phyloP scores from a whole-genome alignment of 2,888 invertebrate species.

The Eristalis arbustorum region DNA sequence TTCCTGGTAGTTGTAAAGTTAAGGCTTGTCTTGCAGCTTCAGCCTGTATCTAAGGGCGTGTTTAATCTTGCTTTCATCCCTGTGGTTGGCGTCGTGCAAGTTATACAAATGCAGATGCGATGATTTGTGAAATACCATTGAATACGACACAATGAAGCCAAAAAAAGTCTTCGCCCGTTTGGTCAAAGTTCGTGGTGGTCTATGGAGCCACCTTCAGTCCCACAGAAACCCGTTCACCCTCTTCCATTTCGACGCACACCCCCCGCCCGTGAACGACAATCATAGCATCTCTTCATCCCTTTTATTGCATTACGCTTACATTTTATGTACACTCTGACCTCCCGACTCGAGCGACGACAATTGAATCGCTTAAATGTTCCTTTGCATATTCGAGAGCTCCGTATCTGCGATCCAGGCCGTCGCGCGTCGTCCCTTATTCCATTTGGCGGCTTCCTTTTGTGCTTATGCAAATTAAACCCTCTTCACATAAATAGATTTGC shows the following conservation, averaged over 20 bases:
- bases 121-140: no score
- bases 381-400: conserved; percentile 3
- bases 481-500: conserved; percentile 61
- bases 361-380: conserved; percentile 25
- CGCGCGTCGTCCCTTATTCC: neutral
- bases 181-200: neutral
- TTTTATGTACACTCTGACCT: conserved; percentile 50
- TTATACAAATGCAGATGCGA: no score
- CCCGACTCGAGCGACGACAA: neutral
- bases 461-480: conserved; percentile 65
- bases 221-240: neutral
- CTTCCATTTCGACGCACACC: neutral
- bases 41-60: no score
- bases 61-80: no score
- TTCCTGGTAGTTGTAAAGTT: no score
- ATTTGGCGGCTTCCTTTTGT: conserved; percentile 33
- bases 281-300: neutral
- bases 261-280: neutral
- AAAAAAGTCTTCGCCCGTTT: no score
- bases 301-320: conserved; percentile 22
- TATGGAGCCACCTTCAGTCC: neutral
- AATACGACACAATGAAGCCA: no score
- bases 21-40: no score
- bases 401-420: neutral
- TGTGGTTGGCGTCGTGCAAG: no score